A percentile compares a stretch with the other conserved stretches of the same genome.
Evolutionary conservation across 2,888 invertebrate genomes (phyloP).

Genomic region (Drosophila neonasuta): DNA sequence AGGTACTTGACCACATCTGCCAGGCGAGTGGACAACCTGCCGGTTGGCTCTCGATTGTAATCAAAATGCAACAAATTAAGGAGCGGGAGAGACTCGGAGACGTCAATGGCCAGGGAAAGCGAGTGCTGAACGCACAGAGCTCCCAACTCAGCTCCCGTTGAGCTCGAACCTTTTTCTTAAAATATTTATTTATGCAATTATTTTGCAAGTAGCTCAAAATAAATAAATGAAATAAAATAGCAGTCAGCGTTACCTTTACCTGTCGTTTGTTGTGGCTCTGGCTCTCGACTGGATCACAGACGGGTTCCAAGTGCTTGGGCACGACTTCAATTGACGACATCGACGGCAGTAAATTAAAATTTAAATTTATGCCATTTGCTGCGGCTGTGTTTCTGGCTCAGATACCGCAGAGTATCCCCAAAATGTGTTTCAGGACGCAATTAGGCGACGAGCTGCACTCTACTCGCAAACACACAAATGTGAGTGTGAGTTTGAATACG

Average conservation of each 20-base stretch:
- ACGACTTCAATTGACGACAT: constrained; percentile 71
- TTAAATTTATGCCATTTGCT: constrained; percentile 79
- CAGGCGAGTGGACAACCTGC: constrained; percentile 47
- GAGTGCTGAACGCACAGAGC: constrained; percentile 18
- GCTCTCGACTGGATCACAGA: constrained; percentile 1
- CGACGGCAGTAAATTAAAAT: constrained; percentile 77
- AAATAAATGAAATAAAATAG: constrained; percentile 78
- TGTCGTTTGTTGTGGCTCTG: constrained; percentile 10
- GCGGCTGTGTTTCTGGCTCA: constrained; percentile 30
- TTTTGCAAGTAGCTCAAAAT: constrained; percentile 80
- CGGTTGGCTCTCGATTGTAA: constrained; percentile 64
- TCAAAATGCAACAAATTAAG: constrained; percentile 77
- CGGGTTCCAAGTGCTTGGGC: constrained; percentile 58
- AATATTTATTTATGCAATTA: constrained; percentile 81
- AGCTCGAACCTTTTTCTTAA: constrained; percentile 66
- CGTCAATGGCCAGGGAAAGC: constrained; percentile 29
- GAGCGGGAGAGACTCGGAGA: constrained; percentile 45
- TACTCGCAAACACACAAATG: constrained; percentile 13
- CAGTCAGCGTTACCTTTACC: constrained; percentile 37
- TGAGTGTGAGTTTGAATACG: neutral
- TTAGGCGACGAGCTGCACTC: constrained; percentile 67
- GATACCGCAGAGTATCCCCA: constrained; percentile 43
- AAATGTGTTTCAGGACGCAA: constrained; percentile 66
- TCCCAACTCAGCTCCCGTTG: constrained; percentile 1
- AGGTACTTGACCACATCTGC: constrained; percentile 60